Base-by-base conservation (phyloP, 2,113 vertebrate genomes). In the Periophthalmus modestus region DNA sequence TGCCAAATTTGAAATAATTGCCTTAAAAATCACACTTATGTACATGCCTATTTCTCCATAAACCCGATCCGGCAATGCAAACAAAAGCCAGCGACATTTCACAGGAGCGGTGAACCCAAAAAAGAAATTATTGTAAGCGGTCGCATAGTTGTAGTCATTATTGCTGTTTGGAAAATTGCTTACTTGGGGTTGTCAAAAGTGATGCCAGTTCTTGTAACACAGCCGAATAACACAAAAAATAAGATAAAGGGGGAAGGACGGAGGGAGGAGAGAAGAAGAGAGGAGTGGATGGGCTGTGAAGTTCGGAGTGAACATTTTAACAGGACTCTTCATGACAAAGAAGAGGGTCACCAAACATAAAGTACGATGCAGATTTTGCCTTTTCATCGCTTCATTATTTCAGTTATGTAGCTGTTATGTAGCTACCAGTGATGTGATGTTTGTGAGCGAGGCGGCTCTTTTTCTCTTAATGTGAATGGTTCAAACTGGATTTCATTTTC, bases 91-190 rank as follows among this genome's bases (percentile, higher is more conserved):
- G 23, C 23, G 57, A 59, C 57, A 59, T 59, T n/a, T 52, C 47
- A 72, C 11, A 9, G 58, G 71, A 63, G 63, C 10, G 3, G 58
- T 67, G 43, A 33, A 33, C 55, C 33, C n/a, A 84, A 82, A 73
- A 52, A 78, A 85, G 81, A 79, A 90, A 89, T 85, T 80, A 87
- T 74, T 80, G 75, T 84, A 82, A 78, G 79, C 71, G 66, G 80
- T 78, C 75, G 69, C 75, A 71, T 72, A 74, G 72, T 69, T 68
- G 73, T 73, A 77, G 66, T 82, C 79, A 77, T 82, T 86, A 81
- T 85, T 85, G 84, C 77, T 80, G 83, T 87, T 87, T 85, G 85
- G 86, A 67, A 87, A 90, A 85, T 82, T 16, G 79, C 83, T 87
- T 85, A 71, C 79, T 88, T 65, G 83, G 83, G 83, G 84, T 82